Conservation (phyloP, 2,888 invertebrate genomes). For the Acronicta alni region DNA sequence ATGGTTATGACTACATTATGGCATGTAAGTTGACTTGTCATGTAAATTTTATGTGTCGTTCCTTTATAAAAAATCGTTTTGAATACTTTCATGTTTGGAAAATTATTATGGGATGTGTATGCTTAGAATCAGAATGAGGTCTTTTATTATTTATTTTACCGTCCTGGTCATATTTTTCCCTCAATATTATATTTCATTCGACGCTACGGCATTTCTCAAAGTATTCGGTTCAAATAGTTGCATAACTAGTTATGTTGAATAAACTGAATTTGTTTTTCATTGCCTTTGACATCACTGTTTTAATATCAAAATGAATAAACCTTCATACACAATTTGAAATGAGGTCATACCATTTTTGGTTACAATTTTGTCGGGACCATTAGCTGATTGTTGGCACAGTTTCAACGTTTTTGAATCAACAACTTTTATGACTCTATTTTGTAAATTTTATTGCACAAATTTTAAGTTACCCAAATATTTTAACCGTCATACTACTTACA, state of each 20-base stretch:
- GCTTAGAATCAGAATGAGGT: constrained; percentile 66
- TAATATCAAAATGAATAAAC: constrained; percentile 20
- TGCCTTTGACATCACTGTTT: constrained; percentile 10
- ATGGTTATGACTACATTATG: constrained; percentile 77
- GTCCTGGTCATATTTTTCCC: constrained; percentile 16
- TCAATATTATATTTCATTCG: constrained; percentile 12
- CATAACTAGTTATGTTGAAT: background rate
- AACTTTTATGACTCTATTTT: constrained; percentile 57
- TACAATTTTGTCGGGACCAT: constrained; percentile 61
- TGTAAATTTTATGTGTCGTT: constrained; percentile 75
- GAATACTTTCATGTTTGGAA: constrained; percentile 64
- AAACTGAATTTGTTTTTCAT: background rate
- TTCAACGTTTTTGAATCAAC: constrained; percentile 62
- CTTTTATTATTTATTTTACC: constrained; percentile 53
- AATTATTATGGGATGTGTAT: constrained; percentile 65
- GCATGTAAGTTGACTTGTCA: constrained; percentile 77
- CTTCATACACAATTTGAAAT: constrained; percentile 33
- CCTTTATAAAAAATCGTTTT: constrained; percentile 66
- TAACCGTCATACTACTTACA: constrained; percentile 56
- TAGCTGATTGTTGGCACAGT: constrained; percentile 66
- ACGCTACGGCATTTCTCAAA: constrained; percentile 6
- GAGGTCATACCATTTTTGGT: constrained; percentile 44
- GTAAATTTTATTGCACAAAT: constrained; percentile 61
- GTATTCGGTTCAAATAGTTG: constrained; percentile 2
- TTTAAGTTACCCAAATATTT: constrained; percentile 59